Conservation (phyloP, 2,797 vertebrate genomes). For the Staurois parvus region DNA sequence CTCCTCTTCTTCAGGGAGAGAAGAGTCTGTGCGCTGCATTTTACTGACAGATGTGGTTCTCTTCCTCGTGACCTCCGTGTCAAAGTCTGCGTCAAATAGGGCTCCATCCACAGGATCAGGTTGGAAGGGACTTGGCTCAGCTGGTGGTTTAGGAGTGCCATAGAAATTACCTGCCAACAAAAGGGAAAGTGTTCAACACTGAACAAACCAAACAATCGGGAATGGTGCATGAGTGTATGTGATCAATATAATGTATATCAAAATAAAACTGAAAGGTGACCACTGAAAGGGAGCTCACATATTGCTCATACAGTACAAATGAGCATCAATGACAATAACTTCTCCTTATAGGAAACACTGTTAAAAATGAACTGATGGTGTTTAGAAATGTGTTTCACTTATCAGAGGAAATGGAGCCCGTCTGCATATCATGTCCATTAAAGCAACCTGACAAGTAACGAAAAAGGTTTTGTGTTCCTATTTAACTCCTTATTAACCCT, state of each 20-base stretch:
- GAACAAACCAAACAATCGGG: not conserved
- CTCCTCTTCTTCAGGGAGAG: constrained; percentile 94
- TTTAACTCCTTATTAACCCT: too few species aligned
- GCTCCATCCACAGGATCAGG: constrained; percentile 96
- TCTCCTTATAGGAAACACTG: too few species aligned
- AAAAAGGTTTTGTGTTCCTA: too few species aligned
- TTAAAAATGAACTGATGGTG: too few species aligned
- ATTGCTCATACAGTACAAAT: too few species aligned
- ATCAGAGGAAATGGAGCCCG: too few species aligned
- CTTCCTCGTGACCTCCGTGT: constrained; percentile 92
- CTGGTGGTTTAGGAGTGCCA: constrained; percentile 95
- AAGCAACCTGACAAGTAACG: too few species aligned
- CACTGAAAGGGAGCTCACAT: too few species aligned
- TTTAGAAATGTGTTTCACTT: too few species aligned
- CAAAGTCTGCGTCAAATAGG: constrained; percentile 95
- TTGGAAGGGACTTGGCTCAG: constrained; percentile 95
- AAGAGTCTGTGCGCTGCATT: constrained; percentile 95
- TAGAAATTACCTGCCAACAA: constrained; percentile 90
- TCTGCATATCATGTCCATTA: too few species aligned
- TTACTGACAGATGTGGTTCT: constrained; percentile 97
- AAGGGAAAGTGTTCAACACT: not conserved
- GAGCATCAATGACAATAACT: too few species aligned
- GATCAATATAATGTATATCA: not conserved
- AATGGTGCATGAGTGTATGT: not conserved
- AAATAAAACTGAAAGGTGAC: not conserved